Conservation (phyloP, 2,888 invertebrate species). For the Drosophila putrida region DNA sequence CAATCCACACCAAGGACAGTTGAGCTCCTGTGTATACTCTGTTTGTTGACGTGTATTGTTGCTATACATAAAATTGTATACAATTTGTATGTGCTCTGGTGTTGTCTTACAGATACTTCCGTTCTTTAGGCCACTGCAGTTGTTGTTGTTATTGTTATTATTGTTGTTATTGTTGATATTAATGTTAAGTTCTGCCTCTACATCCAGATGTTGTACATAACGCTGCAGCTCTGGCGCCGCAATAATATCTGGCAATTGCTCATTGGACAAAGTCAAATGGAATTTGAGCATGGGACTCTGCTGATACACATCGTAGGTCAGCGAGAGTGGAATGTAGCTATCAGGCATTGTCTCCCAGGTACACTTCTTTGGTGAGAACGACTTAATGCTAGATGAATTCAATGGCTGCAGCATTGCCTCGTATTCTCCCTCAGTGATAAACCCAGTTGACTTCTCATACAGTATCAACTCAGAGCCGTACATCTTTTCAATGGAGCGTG, state of each 20-base stretch:
- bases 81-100: constrained; percentile 90
- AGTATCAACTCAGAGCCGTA: constrained; percentile 92
- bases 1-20: constrained; percentile 98
- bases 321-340: constrained; percentile 86
- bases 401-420: constrained; percentile 94
- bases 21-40: constrained; percentile 96
- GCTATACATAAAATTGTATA: constrained; percentile 98
- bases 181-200: constrained; percentile 71
- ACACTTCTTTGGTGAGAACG: constrained; percentile 89
- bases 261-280: constrained; percentile 93
- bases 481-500: constrained; percentile 87
- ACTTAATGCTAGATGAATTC: constrained; percentile 85
- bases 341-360: constrained; percentile 89
- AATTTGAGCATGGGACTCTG: constrained; percentile 94
- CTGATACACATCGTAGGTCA: constrained; percentile 90
- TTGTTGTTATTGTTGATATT: constrained; percentile 71
- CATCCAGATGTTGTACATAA: constrained; percentile 70
- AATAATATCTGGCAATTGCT: constrained; percentile 83
- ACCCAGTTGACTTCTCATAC: constrained; percentile 95
- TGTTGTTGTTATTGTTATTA: constrained; percentile 49
- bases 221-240: constrained; percentile 75
- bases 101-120: constrained; percentile 45
- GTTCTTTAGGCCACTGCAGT: constrained; percentile 45
- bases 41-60: constrained; percentile 98
- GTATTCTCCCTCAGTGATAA: constrained; percentile 95